A percentile compares a stretch with the other conserved stretches of the same genome.
phyloP scores from a whole-genome alignment of 2,113 vertebrate species.

The Sporophila hypoxantha region DNA sequence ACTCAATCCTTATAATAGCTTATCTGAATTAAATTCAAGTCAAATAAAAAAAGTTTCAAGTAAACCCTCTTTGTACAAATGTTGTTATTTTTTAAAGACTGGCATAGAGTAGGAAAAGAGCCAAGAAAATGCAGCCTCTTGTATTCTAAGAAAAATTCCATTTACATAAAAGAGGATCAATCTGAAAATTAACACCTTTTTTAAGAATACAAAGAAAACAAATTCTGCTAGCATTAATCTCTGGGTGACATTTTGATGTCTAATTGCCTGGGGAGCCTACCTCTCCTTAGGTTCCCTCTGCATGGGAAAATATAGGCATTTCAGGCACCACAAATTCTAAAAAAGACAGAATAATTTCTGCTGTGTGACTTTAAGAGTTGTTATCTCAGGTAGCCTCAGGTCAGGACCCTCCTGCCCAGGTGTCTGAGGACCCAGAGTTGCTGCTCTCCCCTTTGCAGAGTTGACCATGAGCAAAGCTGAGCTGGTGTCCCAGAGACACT shows the following conservation, averaged over 20 bases:
- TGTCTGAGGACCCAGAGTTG: background rate
- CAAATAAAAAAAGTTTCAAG: background rate
- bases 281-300: background rate
- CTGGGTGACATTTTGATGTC: background rate
- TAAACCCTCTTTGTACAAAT: background rate
- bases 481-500: background rate
- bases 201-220: background rate
- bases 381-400: background rate
- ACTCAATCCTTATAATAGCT: background rate
- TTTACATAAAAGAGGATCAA: background rate
- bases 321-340: background rate
- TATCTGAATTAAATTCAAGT: background rate
- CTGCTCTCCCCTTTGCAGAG: background rate
- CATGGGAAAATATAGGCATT: background rate
- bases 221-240: background rate
- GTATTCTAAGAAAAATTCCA: background rate
- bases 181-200: background rate
- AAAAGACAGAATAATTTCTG: background rate
- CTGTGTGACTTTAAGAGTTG: fast-evolving
- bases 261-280: background rate
- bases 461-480: background rate
- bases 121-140: background rate
- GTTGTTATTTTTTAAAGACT: background rate
- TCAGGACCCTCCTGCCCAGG: background rate
- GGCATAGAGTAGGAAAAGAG: background rate